Evolutionary conservation across 2,888 invertebrate genomes (phyloP).

Genomic region (Nipponacmea schrenckii): DNA sequence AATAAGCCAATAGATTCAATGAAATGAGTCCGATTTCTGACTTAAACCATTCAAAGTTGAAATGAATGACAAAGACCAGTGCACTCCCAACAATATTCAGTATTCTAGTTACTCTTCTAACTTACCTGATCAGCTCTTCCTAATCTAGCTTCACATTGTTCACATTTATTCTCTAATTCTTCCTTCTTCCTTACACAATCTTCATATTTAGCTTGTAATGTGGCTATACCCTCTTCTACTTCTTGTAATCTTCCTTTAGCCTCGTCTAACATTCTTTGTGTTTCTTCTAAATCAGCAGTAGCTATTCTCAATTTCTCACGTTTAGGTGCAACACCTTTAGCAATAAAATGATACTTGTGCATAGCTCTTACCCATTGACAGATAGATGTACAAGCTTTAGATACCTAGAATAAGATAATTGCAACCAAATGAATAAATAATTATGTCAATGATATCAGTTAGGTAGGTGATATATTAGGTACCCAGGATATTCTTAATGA

Average conservation of each 20-base stretch:
- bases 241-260: conserved; percentile 63
- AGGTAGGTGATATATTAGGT: neutral
- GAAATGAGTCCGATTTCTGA: neutral
- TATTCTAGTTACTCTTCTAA: too few species aligned
- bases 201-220: conserved; percentile 67
- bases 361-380: conserved; percentile 80
- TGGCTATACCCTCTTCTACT: conserved; percentile 66
- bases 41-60: neutral
- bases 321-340: conserved; percentile 68
- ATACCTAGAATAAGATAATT: conserved; percentile 71
- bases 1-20: conserved; percentile 3
- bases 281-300: conserved; percentile 64
- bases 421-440: too few species aligned
- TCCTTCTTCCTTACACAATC: conserved; percentile 68
- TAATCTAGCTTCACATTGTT: conserved; percentile 66
- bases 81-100: too few species aligned
- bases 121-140: conserved; percentile 67
- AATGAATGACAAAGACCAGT: too few species aligned
- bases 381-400: conserved; percentile 82
- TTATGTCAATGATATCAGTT: neutral
- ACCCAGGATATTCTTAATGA: too few species aligned
- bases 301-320: conserved; percentile 64
- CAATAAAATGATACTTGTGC: conserved; percentile 69
- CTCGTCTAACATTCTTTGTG: conserved; percentile 62
- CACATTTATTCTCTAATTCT: conserved; percentile 66